Base-by-base conservation (phyloP, 2,113 vertebrate species). In the Callaeas wilsoni region DNA sequence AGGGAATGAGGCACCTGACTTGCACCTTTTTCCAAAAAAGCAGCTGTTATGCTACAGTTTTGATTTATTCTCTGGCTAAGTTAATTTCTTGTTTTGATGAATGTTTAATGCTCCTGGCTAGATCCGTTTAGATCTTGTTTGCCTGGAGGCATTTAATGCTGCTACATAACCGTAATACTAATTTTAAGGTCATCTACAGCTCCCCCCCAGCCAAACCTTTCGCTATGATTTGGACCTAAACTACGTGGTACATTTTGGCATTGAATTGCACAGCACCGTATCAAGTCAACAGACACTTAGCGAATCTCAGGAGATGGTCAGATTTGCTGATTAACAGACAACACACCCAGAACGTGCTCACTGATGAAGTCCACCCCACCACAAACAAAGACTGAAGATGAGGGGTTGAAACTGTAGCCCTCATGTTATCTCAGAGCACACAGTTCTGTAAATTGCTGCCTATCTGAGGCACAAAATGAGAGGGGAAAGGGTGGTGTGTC, bases 51-150 rank as follows among this genome's bases (percentile, higher is more conserved):
- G 60, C 50, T 52, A 53, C 22, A 37, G 64, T 67, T 93, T 70
- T 93, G 75, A 90, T 93, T 86, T 86, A 88, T 87, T 86, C 63
- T 76, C 63, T 65, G 49, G 69, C 41, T 93, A 95, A 85, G 35
- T 73, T 91, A 60, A 73, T 83, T 88, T 88, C 84, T 92, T 78
- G 62, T 83, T 95, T 86, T 93, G 85, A 83, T 67, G 33, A 93
- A 86, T 88, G 71, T 70, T 91, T 97, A 93, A 96, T 52, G 71
- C 71, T 94, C 32, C 82, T 89, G 84, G 94, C 65, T 90, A 83
- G 52, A 95, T 79, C 49, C 69, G 71, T 81, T 88, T 68, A 67
- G 75, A 64, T 60, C 68, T 70, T 77, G 26, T 56, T 94, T 68
- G 79, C 81, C 60, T 89, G 33, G 44, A 81, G 83, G 68, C 62